These are phyloP conservation scores for Tipula confusa DNA, from an alignment of 2,888 invertebrate genomes.

Conservation along the genomic window DNA sequence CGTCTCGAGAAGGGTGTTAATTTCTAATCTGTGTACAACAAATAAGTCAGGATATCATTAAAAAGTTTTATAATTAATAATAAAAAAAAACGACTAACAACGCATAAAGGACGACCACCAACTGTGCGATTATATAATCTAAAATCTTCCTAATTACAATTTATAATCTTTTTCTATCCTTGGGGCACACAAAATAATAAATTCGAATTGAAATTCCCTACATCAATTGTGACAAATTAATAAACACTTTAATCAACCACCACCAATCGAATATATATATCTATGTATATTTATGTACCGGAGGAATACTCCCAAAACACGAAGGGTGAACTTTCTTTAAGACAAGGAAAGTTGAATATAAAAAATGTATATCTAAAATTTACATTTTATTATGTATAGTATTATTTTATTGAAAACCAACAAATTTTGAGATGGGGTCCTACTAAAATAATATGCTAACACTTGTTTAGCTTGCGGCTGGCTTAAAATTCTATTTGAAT, in stretches of 20 bases:
- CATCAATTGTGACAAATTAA: slow-evolving; percentile 20
- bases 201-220: not conserved
- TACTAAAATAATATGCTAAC: slow-evolving; percentile 30
- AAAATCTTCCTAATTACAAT: not conserved
- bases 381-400: not conserved
- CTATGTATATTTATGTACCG: not conserved
- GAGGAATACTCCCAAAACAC: not conserved
- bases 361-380: not conserved
- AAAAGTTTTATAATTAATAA: not conserved
- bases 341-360: not conserved
- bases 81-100: not conserved
- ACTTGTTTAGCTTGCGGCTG: slow-evolving; percentile 31
- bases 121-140: not conserved
- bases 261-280: not conserved
- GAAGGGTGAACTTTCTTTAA: slow-evolving; percentile 3
- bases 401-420: slow-evolving; percentile 8
- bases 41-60: not conserved
- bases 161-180: not conserved
- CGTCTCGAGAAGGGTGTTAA: not conserved
- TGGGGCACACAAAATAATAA: not conserved
- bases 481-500: slow-evolving; percentile 31
- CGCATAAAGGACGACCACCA: not conserved
- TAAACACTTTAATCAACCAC: not conserved
- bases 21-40: not conserved
- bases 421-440: slow-evolving; percentile 14